Base-by-base conservation (phyloP, 2,113 vertebrate genomes). In the Macroglossus sobrinus region DNA sequence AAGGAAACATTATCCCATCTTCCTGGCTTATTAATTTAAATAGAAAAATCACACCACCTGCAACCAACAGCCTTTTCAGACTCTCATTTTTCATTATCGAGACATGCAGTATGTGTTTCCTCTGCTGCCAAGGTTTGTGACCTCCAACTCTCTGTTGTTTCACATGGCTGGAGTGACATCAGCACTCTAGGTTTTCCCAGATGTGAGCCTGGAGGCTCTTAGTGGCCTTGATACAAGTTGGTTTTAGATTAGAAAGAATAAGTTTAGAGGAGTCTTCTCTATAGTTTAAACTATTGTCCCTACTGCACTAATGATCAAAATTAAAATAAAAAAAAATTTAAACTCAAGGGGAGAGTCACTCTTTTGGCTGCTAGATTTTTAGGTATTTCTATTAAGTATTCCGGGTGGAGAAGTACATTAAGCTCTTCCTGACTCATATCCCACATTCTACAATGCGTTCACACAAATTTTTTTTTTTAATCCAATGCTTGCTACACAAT, bases 111-210 rank as follows among this genome's bases (percentile, higher is more conserved):
- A 2, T 72, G 89, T 47, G 87, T 96, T 28, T 88, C 66, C 21
- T 35, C 35, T 1, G 4, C 30, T 43, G 76, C 38, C 59, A 79
- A 78, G n/a, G 28, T 43, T 26, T 43, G 45, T 68, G 57, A 38
- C 64, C 84, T 75, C 35, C 57, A 22, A 24, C 43, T 85, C 35
- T 30, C 28, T 24, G 28, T 47, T 47, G 66, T 50, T 94, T 64
- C 61, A 8, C 19, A 24, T 30, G 35, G 50, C 30, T 26, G 57
- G 71, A 38, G 85, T 94, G 85, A 85, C 68, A 82, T 81, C 68
- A 89, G 50, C 33, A 12, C 28, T 63, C 75, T 69, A 64, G 53
- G 53, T 69, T 80, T 95, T 92, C 89, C 94, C 79, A 93, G 66
- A 88, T 72, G 61, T 84, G 93, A 90, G 50, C 72, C 68, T n/a